Evolutionary conservation across 2,797 vertebrate species (phyloP), one percentile per base, ranked within the genome.

Genomic region (Arctocebus calabarensis): DNA sequence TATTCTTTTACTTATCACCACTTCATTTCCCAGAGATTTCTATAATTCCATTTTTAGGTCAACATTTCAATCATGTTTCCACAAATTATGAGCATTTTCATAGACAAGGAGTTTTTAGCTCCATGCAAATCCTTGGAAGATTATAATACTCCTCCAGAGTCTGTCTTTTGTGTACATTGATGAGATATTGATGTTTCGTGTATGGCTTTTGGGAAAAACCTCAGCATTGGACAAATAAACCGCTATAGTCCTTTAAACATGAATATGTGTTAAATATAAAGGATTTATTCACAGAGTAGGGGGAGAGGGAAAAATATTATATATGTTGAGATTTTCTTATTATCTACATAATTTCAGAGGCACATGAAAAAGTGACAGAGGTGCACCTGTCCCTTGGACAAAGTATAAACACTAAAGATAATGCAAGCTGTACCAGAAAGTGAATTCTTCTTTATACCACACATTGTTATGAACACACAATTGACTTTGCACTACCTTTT

Each of bases 101-200:
- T 22, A 84, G 66, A 74, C 37, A 23, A 37, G 66, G 10, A 48
- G 43, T 27, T 45, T 87, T 55, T 0, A 2, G 23, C 57, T 48
- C 22, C 17, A 8, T 25, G 11, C 43, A 34, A n/a, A 71, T 22
- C 23, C 43, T 90, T 37, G 48, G 27, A 84, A 71, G 59, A 66
- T 59, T 23, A 48, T 55, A 7, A 5, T 79, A 7, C 11, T 61
- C 34, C 66, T 43, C 55, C 20, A 17, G 29, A 90, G 25, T 27
- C 27, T 27, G 22, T 27, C 45, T 81, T 57, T 89, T 37, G n/a
- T 87, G 66, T 37, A 48, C 74, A 29, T n/a, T 45, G 64, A 75
- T 57, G 93, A 92, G 48, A 16, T 83, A 52, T 14, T 64, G 59
- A n/a, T 9, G 27, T 62, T 91, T 89, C 61, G 43, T 25, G 22